Evolutionary conservation across 2,797 vertebrate genomes (phyloP).

Genomic region (Parambassis ranga): DNA sequence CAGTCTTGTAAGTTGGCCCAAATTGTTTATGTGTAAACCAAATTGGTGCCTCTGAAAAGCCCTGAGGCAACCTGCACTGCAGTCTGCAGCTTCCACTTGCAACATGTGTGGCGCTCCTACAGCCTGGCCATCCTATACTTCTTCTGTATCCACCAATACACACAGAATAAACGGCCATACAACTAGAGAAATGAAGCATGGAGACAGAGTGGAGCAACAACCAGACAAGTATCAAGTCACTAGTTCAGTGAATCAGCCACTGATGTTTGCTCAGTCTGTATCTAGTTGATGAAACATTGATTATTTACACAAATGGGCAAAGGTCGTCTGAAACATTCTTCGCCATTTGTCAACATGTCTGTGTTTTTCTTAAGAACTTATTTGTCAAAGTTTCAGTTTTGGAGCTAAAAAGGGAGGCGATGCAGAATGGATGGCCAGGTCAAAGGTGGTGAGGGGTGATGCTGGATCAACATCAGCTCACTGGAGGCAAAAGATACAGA

Average conservation of each 20-base stretch:
- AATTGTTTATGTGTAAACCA: slow-evolving; percentile 67
- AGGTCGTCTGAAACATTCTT: background rate
- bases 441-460: slow-evolving; percentile 5
- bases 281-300: no score
- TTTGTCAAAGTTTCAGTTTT: slow-evolving; percentile 8
- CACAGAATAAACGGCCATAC: no score
- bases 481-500: no score
- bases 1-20: slow-evolving; percentile 49
- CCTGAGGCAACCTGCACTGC: slow-evolving; percentile 21
- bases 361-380: slow-evolving; percentile 1
- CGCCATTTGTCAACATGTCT: slow-evolving; percentile 27
- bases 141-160: no score
- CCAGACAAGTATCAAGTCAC: no score
- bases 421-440: slow-evolving; percentile 5
- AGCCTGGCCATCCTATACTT: no score
- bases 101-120: slow-evolving; percentile 19
- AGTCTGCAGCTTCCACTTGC: background rate
- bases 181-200: no score
- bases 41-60: slow-evolving; percentile 53
- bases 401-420: background rate
- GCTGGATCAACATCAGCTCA: no score
- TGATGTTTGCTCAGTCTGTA: no score
- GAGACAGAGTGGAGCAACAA: no score
- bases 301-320: background rate
- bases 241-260: no score